These are phyloP conservation scores for Polypterus bichir DNA, from an alignment of 2,113 vertebrate genomes.

Conservation along the genomic window DNA sequence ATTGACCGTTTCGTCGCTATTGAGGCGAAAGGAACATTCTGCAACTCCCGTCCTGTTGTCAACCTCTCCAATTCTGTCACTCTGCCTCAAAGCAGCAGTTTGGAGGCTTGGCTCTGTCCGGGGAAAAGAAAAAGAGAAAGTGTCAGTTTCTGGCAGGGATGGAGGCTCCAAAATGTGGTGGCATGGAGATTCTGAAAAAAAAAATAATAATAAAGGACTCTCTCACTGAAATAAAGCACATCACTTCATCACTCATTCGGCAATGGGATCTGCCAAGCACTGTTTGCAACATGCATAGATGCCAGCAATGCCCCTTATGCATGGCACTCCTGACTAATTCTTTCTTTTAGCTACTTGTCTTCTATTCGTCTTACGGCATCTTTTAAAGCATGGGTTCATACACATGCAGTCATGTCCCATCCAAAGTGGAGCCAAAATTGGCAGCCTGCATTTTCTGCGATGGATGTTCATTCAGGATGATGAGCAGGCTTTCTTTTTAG, in stretches of 20 bases:
- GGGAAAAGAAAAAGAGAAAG: conserved; percentile 12
- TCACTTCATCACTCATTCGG: conserved; percentile 41
- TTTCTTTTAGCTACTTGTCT: no score
- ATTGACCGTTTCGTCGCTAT: conserved; percentile 22
- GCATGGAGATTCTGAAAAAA: conserved; percentile 7
- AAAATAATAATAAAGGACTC: no score
- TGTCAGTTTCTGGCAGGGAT: conserved; percentile 18
- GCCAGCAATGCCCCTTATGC: no score
- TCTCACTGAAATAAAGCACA: conserved; percentile 14
- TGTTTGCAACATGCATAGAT: conserved; percentile 7
- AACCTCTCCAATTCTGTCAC: conserved; percentile 14
- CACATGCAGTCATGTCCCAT: no score
- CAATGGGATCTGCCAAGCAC: conserved; percentile 43
- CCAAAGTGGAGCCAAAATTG: no score
- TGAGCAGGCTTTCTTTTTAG: no score
- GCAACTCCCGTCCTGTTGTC: background rate
- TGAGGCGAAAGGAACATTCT: conserved; percentile 30
- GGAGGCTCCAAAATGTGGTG: conserved; percentile 10
- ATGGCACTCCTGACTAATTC: no score
- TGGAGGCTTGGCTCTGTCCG: conserved; percentile 7
- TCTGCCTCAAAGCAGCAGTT: conserved; percentile 19
- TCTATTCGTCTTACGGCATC: no score
- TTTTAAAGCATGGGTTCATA: no score
- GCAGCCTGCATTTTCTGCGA: no score
- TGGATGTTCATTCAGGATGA: no score